phyloP scores from a whole-genome alignment of 2,797 vertebrate species.

The Natrix natrix region DNA sequence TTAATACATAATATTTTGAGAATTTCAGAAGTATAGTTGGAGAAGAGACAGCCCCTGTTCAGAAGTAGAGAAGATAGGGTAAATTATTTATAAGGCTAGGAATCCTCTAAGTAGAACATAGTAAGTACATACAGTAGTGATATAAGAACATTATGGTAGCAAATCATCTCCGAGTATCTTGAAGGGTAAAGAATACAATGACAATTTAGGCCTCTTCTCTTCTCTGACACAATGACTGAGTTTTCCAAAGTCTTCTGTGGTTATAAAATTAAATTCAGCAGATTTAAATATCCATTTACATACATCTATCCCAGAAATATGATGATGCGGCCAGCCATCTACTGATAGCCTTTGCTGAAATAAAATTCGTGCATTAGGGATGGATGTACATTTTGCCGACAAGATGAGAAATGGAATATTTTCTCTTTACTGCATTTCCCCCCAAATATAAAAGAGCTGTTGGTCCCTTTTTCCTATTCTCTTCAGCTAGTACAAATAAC shows the following conservation, averaged over 20 bases:
- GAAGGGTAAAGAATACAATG: not conserved
- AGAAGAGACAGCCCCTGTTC: not conserved
- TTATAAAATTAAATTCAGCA: not conserved
- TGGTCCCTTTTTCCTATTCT: not conserved
- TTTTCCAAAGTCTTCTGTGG: not conserved
- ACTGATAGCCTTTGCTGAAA: slow-evolving; percentile 3
- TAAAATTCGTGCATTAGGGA: not conserved
- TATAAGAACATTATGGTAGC: not conserved
- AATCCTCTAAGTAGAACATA: not conserved
- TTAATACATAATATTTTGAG: not conserved
- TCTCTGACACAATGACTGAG: not conserved
- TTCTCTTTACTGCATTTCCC: not conserved
- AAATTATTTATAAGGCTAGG: not conserved
- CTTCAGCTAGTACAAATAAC: not conserved
- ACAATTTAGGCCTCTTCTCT: not conserved
- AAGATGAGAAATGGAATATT: slow-evolving; percentile 19
- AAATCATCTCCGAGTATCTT: not conserved
- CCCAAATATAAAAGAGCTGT: not conserved
- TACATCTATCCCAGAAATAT: not conserved
- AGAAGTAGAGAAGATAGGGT: not conserved
- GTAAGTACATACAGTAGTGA: not conserved
- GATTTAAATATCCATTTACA: not conserved
- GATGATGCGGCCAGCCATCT: not conserved
- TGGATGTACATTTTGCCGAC: not conserved
- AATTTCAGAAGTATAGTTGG: not conserved